phyloP scores from a whole-genome alignment of 2,888 invertebrate genomes.

The Bombyx huttoni region DNA sequence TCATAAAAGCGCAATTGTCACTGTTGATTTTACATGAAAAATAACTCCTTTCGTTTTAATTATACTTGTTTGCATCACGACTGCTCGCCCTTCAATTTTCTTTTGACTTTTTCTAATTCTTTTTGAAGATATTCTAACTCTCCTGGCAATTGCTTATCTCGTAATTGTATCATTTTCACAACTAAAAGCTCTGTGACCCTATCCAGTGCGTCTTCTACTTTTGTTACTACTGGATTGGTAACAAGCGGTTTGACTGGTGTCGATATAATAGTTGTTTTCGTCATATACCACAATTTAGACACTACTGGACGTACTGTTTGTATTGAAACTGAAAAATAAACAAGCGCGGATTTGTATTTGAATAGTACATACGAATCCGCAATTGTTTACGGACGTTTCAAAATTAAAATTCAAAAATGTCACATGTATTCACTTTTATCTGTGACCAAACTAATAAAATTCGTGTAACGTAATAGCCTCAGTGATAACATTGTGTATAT shows the following conservation, averaged over 20 bases:
- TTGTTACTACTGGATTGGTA: constrained; percentile 27
- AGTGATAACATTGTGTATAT: too few species aligned
- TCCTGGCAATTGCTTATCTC: constrained; percentile 29
- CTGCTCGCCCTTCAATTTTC: constrained; percentile 12
- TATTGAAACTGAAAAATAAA: constrained; percentile 54
- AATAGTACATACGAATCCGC: neutral
- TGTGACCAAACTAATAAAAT: too few species aligned
- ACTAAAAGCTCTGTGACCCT: constrained; percentile 16
- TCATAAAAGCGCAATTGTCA: neutral
- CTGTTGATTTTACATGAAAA: neutral
- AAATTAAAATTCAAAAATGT: too few species aligned
- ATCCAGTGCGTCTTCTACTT: constrained; percentile 26
- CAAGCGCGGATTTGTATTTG: constrained; percentile 9
- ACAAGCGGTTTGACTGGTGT: constrained; percentile 33
- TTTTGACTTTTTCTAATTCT: constrained; percentile 35
- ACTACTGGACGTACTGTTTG: constrained; percentile 34
- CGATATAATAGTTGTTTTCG: constrained; percentile 26
- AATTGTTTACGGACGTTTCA: neutral
- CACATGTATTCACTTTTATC: too few species aligned
- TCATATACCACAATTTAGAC: constrained; percentile 28
- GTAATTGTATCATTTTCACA: constrained; percentile 21
- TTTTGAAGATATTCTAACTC: constrained; percentile 41
- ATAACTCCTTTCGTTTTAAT: neutral
- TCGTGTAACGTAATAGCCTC: too few species aligned
- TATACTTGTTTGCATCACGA: constrained; percentile 1